Percentiles rank a stretch among this genome's conserved stretches.
Evolutionary conservation across 2,888 invertebrate species (phyloP).

Genomic region (Tetropium fuscum): DNA sequence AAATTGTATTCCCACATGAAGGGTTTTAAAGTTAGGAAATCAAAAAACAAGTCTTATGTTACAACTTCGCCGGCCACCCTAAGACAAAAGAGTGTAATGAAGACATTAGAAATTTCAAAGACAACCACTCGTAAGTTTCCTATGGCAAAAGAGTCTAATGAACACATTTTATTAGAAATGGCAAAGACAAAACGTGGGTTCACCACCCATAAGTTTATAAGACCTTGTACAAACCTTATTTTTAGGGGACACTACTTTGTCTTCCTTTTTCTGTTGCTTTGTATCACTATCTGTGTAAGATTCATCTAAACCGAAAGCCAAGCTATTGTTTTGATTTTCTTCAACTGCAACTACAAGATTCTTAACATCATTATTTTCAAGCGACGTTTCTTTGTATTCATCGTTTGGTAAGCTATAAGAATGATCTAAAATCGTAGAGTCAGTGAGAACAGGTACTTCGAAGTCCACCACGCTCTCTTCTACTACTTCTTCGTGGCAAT

Average conservation of each 20-base stretch:
- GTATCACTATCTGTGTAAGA: slow-evolving; percentile 28
- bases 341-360: not conserved
- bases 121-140: no score
- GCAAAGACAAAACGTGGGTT: no score
- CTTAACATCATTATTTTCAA: slow-evolving; percentile 16
- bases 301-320: slow-evolving; percentile 53
- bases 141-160: no score
- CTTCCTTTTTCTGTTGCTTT: not conserved
- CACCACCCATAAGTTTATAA: no score
- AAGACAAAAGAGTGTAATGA: no score
- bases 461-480: slow-evolving; percentile 30
- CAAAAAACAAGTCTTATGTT: no score
- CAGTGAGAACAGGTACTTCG: slow-evolving; percentile 8
- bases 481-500: slow-evolving; percentile 47
- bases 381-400: slow-evolving; percentile 28
- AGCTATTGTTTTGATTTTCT: slow-evolving; percentile 37
- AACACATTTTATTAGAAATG: no score
- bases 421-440: slow-evolving; percentile 44
- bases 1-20: no score
- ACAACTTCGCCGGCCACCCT: no score
- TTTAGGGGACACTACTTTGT: not conserved
- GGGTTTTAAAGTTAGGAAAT: no score
- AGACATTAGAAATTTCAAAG: no score
- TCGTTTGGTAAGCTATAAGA: slow-evolving; percentile 46
- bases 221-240: not conserved